Percentiles rank a stretch among this genome's conserved stretches.
Evolutionary conservation across 1,140 invertebrate species (phyloP).

Genomic region (Diorhabda sublineata): DNA sequence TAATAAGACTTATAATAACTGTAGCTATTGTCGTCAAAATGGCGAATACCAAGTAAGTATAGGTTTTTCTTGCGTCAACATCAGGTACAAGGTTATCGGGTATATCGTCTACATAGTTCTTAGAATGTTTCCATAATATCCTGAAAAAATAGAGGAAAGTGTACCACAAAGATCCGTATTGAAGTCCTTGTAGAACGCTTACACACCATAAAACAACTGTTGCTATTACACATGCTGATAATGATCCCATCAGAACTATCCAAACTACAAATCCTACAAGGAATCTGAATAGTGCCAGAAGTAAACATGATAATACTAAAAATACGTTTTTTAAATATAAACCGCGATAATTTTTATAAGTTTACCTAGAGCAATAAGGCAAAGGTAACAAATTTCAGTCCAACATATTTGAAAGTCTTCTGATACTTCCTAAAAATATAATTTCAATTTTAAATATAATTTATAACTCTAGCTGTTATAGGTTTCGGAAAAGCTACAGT

Average conservation of each 20-base stretch:
- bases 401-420: conserved; percentile 61
- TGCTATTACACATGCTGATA: conserved; percentile 56
- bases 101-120: conserved; percentile 8
- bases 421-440: conserved; percentile 54
- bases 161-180: not conserved
- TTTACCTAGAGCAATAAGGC: conserved; percentile 60
- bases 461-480: no score
- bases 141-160: conserved; percentile 22
- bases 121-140: conserved; percentile 30
- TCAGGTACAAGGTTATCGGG: conserved; percentile 17
- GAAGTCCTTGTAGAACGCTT: conserved; percentile 2
- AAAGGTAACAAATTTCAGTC: conserved; percentile 59
- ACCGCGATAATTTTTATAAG: conserved; percentile 5
- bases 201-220: conserved; percentile 67
- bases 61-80: conserved; percentile 26
- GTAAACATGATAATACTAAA: conserved; percentile 57
- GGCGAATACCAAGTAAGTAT: conserved; percentile 54
- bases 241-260: conserved; percentile 59
- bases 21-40: conserved; percentile 61
- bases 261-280: conserved; percentile 64
- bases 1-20: conserved; percentile 60
- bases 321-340: conserved; percentile 27
- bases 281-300: conserved; percentile 60
- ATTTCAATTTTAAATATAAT: conserved; percentile 13
- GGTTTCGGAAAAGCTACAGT: no score